Evolutionary conservation across 2,113 vertebrate genomes (phyloP), one percentile per base, ranked within the genome.

Genomic region (Stictonetta naevosa): DNA sequence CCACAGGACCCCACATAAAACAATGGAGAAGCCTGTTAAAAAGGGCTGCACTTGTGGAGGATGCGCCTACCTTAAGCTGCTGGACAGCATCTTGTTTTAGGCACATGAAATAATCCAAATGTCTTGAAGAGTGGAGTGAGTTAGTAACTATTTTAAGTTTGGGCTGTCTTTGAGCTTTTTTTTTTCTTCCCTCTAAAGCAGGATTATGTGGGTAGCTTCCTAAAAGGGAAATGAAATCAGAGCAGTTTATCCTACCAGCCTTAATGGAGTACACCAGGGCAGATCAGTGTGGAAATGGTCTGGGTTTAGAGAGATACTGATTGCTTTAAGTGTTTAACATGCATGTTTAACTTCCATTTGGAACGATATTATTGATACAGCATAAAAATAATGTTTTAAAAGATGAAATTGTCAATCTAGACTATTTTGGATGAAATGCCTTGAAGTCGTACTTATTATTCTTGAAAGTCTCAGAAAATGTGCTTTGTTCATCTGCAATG

Each of bases 161-260:
- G 86, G 94, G 73, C 73, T 88, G 73, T 75, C 73, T 94, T 92
- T 86, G 68, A 94, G 38, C 72, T 40, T 10, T 20, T 1, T 76
- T 69, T 48, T 68, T 87, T 64, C 14, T 85, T 46, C 16, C 63
- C 77, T 86, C 83, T 95, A 89, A 95, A 96, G 92, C 80, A 89
- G 88, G 92, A 89, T 97, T 95, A 96, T 92, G 83, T 89, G 56
- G 86, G 91, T 95, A 92, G 58, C 83, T 96, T 97, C 80, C 74
- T 95, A 89, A 93, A 95, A 92, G 91, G 83, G 80, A 95, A 92
- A 92, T 94, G 73, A 94, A 97, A 94, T 96, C 80, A 91, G 83
- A 64, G 33, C 36, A 42, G 64, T 95, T 97, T 89, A 93, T 96
- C 91, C 80, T 93, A 28, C 88, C 80, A 93, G 9, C 52, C 77